Conservation (phyloP, 64 coral and sea anemone genomes). For the Montipora foliosa region DNA sequence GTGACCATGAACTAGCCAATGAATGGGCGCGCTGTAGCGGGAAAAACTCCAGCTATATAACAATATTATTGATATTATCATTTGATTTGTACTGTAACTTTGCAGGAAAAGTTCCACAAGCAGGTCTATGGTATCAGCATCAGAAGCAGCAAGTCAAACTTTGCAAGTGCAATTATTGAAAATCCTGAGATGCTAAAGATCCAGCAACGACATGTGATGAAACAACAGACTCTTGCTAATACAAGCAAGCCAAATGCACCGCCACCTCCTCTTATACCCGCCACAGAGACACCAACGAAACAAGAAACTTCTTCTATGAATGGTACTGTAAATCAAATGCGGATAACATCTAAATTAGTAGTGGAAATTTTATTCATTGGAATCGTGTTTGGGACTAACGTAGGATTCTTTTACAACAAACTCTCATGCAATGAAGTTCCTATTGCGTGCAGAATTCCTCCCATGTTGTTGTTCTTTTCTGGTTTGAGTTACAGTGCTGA, state of each 20-base stretch:
- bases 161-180: constrained; percentile 94
- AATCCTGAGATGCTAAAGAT: constrained; percentile 99
- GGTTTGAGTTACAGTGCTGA: not conserved
- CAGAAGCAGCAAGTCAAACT: constrained; percentile 83
- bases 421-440: too few species aligned
- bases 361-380: too few species aligned
- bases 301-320: constrained; percentile 34
- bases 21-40: too few species aligned
- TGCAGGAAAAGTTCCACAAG: constrained; percentile 96
- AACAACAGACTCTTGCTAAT: constrained; percentile 89
- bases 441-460: too few species aligned
- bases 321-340: not conserved
- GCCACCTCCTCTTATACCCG: constrained; percentile 74
- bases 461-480: too few species aligned
- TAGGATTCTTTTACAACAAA: too few species aligned
- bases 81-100: not conserved
- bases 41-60: too few species aligned
- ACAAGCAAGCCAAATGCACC: constrained; percentile 70
- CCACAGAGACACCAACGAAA: constrained; percentile 50
- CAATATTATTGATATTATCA: not conserved
- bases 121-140: constrained; percentile 96
- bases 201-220: constrained; percentile 95
- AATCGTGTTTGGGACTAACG: too few species aligned
- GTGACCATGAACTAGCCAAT: too few species aligned
- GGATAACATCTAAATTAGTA: too few species aligned